phyloP scores from a whole-genome alignment of 2,888 invertebrate genomes.

The Diplazon laetatorius region DNA sequence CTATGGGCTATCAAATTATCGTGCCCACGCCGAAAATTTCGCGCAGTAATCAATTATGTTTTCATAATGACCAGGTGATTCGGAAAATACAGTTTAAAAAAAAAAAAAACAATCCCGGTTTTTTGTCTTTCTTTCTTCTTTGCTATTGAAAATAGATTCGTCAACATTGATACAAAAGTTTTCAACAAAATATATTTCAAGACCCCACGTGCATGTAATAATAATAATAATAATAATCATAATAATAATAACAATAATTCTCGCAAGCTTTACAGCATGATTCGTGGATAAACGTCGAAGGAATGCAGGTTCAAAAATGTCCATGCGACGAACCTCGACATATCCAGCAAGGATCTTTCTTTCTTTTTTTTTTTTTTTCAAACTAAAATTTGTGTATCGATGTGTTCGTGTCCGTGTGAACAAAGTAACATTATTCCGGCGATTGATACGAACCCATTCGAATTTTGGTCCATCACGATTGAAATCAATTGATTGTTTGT shows the following conservation, averaged over 20 bases:
- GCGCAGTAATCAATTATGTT: not conserved
- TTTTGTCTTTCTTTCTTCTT: too few species aligned
- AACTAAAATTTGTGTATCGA: slow-evolving; percentile 3
- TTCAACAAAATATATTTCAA: slow-evolving; percentile 47
- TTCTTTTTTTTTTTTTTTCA: too few species aligned
- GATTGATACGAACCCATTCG: slow-evolving; percentile 63
- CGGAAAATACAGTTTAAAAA: slow-evolving; percentile 17
- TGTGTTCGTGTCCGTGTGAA: not conserved
- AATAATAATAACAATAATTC: too few species aligned
- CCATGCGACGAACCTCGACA: not conserved
- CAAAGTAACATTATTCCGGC: slow-evolving; percentile 61
- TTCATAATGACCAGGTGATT: slow-evolving; percentile 9
- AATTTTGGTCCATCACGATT: slow-evolving; percentile 69
- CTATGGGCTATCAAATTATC: not conserved
- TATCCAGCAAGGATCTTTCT: not conserved
- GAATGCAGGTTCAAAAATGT: not conserved
- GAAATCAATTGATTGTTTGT: slow-evolving; percentile 2
- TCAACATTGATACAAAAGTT: slow-evolving; percentile 46
- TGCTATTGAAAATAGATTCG: slow-evolving; percentile 31
- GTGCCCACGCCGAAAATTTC: too few species aligned
- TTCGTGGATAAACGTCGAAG: not conserved
- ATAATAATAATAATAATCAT: not conserved
- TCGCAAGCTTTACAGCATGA: slow-evolving; percentile 10
- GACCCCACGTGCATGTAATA: slow-evolving; percentile 43
- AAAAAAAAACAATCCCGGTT: too few species aligned